Conservation (phyloP, 2,888 invertebrate genomes). For the Cheilosia vernalis region DNA sequence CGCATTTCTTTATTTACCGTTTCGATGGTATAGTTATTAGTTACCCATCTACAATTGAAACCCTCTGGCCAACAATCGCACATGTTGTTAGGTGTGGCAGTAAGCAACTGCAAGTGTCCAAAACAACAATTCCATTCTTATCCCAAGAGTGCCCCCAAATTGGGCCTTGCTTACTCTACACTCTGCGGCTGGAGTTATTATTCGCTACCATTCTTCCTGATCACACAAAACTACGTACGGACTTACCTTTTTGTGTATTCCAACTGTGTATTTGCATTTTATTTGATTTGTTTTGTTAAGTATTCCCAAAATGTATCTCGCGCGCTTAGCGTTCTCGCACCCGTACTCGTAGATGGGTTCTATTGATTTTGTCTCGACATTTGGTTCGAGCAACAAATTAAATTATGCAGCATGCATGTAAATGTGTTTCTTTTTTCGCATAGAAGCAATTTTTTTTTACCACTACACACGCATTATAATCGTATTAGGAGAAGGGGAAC, state of each 20-base stretch:
- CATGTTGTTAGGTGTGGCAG: constrained; percentile 59
- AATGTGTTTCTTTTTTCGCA: constrained; percentile 13
- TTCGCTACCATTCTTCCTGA: too few species aligned
- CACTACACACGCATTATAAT: constrained; percentile 49
- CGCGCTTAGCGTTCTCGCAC: constrained; percentile 14
- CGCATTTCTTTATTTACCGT: background rate
- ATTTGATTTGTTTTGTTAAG: constrained; percentile 13
- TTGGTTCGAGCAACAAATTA: constrained; percentile 57
- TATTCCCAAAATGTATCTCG: constrained; percentile 48
- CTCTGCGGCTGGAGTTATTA: too few species aligned
- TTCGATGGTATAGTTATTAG: background rate
- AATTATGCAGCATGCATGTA: constrained; percentile 56
- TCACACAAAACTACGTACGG: background rate
- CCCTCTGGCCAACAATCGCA: constrained; percentile 7
- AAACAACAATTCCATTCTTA: constrained; percentile 8
- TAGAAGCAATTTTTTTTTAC: background rate
- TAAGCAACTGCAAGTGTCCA: constrained; percentile 21
- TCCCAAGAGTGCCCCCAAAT: background rate
- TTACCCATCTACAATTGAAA: background rate
- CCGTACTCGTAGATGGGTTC: constrained; percentile 22
- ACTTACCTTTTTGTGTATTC: constrained; percentile 71
- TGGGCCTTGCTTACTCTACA: constrained; percentile 5
- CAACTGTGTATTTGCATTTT: constrained; percentile 61
- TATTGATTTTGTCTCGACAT: constrained; percentile 71
- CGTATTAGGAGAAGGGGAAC: constrained; percentile 42